These are phyloP conservation scores for Nothobranchius furzeri DNA, from an alignment of 2,113 vertebrate species.

Conservation along the genomic window DNA sequence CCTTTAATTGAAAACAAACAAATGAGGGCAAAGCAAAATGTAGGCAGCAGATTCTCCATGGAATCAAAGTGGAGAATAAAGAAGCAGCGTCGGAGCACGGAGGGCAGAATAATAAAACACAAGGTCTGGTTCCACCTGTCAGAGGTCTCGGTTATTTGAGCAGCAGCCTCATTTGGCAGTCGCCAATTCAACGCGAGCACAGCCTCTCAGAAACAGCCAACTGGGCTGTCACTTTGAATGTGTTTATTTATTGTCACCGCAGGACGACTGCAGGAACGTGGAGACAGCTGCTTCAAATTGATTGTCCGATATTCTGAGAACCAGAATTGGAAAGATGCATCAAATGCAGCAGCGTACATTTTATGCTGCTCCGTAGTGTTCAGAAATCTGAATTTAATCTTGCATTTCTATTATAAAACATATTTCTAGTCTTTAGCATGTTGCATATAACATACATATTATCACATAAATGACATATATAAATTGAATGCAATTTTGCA, in stretches of 20 bases:
- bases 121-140: constrained; percentile 58
- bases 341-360: constrained; percentile 1
- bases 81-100: constrained; percentile 26
- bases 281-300: constrained; percentile 67
- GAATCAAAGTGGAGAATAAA: constrained; percentile 8
- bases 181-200: constrained; percentile 60
- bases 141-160: constrained; percentile 39
- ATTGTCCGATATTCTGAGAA: constrained; percentile 39
- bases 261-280: constrained; percentile 50
- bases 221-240: constrained; percentile 75
- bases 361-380: not conserved
- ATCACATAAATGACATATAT: too few species aligned
- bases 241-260: constrained; percentile 73
- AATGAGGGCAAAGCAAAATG: not conserved
- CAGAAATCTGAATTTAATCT: too few species aligned
- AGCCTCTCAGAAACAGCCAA: constrained; percentile 48
- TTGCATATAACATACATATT: too few species aligned
- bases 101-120: constrained; percentile 18
- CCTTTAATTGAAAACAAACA: not conserved
- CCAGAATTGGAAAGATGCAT: constrained; percentile 33
- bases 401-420: too few species aligned
- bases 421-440: too few species aligned
- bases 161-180: constrained; percentile 61
- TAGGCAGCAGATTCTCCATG: constrained; percentile 27
- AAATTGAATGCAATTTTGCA: too few species aligned